Percentiles rank a stretch among this genome's conserved stretches.
phyloP scores from a whole-genome alignment of 1,140 invertebrate species.

The Drosophila hydei region DNA sequence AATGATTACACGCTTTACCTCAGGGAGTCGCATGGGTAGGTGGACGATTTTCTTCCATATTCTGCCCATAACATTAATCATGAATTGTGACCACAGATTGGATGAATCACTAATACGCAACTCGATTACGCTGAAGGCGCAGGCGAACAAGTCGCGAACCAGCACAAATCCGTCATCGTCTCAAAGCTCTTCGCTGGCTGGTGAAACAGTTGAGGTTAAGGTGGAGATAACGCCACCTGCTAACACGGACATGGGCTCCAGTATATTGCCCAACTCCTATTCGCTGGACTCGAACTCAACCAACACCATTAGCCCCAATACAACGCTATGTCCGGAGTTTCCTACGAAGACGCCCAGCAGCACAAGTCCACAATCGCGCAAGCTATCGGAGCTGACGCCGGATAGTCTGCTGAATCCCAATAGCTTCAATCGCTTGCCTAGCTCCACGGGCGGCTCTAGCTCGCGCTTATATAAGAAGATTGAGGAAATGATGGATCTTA shows the following conservation, averaged over 20 bases:
- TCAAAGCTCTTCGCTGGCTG: slow-evolving; percentile 80
- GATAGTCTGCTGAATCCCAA: slow-evolving; percentile 78
- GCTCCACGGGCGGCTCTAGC: slow-evolving; percentile 73
- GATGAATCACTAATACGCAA: slow-evolving; percentile 85
- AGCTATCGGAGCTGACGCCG: slow-evolving; percentile 74
- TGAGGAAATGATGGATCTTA: slow-evolving; percentile 86
- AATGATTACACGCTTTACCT: background rate
- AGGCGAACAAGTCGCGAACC: slow-evolving; percentile 76
- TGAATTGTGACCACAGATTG: slow-evolving; percentile 83
- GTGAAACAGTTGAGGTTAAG: slow-evolving; percentile 82
- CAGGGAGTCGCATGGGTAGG: slow-evolving; percentile 83
- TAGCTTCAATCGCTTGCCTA: slow-evolving; percentile 79
- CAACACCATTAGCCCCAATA: slow-evolving; percentile 77
- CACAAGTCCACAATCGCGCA: slow-evolving; percentile 72
- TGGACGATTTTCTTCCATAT: background rate
- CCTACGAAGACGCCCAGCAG: slow-evolving; percentile 69
- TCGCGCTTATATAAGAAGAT: slow-evolving; percentile 81
- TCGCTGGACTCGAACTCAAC: slow-evolving; percentile 81
- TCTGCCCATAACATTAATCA: background rate
- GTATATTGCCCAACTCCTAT: slow-evolving; percentile 76
- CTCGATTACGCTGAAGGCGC: slow-evolving; percentile 75
- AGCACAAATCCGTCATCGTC: slow-evolving; percentile 83
- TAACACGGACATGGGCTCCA: slow-evolving; percentile 65
- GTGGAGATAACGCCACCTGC: slow-evolving; percentile 81
- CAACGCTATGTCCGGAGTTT: slow-evolving; percentile 76